Conservation (phyloP, 1,140 invertebrate genomes). For the Cyrtorhinus lividipennis region DNA sequence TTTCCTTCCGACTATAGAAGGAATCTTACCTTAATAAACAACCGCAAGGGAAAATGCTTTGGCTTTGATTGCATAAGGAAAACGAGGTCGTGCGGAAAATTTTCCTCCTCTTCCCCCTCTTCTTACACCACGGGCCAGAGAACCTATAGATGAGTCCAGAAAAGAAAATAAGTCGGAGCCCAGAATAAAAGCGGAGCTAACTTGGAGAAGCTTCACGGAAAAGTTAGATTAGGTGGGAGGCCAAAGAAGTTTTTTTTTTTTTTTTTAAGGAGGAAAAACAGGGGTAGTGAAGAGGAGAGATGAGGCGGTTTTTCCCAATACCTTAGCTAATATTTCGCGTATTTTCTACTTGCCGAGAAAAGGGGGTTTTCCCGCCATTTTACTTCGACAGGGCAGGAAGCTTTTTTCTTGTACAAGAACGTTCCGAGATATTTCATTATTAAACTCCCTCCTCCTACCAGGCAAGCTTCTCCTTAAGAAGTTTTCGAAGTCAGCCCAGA, state of each 20-base stretch:
- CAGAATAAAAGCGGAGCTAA: neutral
- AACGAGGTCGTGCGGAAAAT: neutral
- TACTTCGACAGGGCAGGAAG: neutral
- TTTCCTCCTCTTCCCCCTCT: neutral
- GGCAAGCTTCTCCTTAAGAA: neutral
- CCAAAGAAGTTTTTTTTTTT: neutral
- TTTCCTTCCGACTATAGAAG: neutral
- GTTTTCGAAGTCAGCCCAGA: neutral
- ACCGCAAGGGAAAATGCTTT: neutral
- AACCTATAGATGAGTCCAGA: too few species aligned
- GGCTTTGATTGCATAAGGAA: neutral
- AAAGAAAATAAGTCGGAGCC: neutral
- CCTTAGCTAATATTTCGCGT: neutral
- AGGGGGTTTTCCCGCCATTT: neutral
- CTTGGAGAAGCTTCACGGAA: neutral
- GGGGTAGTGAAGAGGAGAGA: too few species aligned
- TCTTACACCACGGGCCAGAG: too few species aligned
- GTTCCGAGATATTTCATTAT: slow-evolving; percentile 10
- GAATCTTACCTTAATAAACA: neutral
- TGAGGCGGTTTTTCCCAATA: neutral
- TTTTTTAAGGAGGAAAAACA: neutral
- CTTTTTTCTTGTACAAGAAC: neutral
- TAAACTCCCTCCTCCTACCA: neutral
- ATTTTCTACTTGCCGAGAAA: neutral
- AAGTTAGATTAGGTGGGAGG: slow-evolving; percentile 6